phyloP scores from a whole-genome alignment of 2,888 invertebrate species.

The Antheraea assamensis region DNA sequence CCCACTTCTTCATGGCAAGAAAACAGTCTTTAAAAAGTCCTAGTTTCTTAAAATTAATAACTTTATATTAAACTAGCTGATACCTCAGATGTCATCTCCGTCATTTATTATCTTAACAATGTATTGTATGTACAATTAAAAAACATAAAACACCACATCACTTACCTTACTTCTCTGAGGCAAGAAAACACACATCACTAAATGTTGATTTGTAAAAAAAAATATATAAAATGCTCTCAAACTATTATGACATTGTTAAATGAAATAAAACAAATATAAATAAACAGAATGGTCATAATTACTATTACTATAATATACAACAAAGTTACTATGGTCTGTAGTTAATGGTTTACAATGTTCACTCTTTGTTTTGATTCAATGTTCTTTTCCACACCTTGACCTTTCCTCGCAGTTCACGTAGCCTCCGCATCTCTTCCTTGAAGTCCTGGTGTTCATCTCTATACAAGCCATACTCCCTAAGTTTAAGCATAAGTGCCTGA shows the following conservation, averaged over 20 bases:
- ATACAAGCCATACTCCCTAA: conserved; percentile 90
- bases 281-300: not conserved
- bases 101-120: no score
- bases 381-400: conserved; percentile 79
- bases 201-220: no score
- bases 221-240: no score
- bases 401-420: conserved; percentile 90
- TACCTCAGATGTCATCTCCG: no score
- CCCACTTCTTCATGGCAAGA: no score
- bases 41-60: no score
- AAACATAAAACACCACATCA: no score
- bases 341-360: conserved; percentile 24
- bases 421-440: conserved; percentile 91
- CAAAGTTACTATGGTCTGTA: conserved; percentile 24
- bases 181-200: no score
- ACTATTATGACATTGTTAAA: not conserved
- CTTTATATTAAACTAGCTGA: no score
- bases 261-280: not conserved
- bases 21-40: no score
- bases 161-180: no score
- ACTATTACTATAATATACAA: conserved; percentile 11
- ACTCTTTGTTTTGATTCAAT: conserved; percentile 66
- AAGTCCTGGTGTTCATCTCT: conserved; percentile 95
- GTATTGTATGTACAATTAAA: no score
- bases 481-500: conserved; percentile 85